Percentiles rank a stretch among this genome's conserved stretches.
phyloP scores from a whole-genome alignment of 2,113 vertebrate genomes.

The Austrofundulus limnaeus region DNA sequence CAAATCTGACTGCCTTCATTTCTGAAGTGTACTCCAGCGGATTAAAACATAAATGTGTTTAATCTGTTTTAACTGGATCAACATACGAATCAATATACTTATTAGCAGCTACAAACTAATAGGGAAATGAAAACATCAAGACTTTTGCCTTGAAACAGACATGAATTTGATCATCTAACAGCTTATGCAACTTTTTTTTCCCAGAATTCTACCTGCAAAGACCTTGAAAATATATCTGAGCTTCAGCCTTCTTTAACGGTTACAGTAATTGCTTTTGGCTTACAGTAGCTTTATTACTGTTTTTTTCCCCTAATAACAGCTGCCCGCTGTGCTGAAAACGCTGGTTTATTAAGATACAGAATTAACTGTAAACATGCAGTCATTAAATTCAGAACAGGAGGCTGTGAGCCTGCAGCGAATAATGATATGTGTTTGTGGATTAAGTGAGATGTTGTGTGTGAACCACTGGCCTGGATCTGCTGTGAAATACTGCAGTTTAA shows the following conservation, averaged over 20 bases:
- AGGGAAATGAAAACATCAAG: too few relatives aligned
- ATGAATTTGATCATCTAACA: not conserved
- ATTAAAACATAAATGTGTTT: too few relatives aligned
- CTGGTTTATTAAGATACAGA: conserved; percentile 1
- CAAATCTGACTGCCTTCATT: too few relatives aligned
- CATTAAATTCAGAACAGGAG: not conserved
- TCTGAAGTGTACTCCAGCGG: too few relatives aligned
- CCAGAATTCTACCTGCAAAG: not conserved
- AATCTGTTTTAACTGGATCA: too few relatives aligned
- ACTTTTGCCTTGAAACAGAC: too few relatives aligned
- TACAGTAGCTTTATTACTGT: not conserved
- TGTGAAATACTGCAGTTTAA: not conserved
- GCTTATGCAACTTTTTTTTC: not conserved
- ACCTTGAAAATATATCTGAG: not conserved
- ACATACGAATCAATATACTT: too few relatives aligned
- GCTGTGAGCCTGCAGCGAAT: conserved; percentile 2
- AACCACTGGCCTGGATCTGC: not conserved
- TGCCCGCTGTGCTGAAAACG: conserved; percentile 3
- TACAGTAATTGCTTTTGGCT: not conserved
- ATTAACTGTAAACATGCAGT: conserved; percentile 10
- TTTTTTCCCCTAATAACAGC: conserved; percentile 1
- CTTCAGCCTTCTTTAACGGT: conserved; percentile 1
- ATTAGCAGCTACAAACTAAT: too few relatives aligned
- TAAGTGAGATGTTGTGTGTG: not conserved
- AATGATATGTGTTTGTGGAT: not conserved